These are phyloP conservation scores for Thalassophryne amazonica DNA, from an alignment of 2,797 vertebrate genomes.

Conservation along the genomic window DNA sequence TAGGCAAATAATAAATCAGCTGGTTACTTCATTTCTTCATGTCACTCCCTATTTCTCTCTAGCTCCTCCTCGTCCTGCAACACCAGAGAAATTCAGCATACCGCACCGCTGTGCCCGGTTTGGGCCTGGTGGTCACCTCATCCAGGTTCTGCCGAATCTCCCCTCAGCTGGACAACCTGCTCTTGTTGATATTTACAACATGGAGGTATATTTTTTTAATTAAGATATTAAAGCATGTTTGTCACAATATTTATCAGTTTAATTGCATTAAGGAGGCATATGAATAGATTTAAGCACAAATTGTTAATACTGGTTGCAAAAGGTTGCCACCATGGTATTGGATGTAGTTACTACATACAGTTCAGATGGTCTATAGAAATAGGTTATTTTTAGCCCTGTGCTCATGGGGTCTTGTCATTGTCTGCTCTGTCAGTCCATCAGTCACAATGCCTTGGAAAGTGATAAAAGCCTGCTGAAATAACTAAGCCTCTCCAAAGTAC, in stretches of 20 bases:
- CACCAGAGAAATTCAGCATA: slow-evolving; percentile 91
- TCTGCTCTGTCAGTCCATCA: no score
- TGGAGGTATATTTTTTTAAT: slow-evolving; percentile 82
- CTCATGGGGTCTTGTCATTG: no score
- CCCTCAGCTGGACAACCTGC: slow-evolving; percentile 97
- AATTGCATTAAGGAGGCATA: no score
- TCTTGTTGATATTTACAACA: slow-evolving; percentile 90
- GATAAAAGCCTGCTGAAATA: no score
- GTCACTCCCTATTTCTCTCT: background rate
- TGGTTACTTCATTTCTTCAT: background rate
- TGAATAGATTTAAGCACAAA: no score
- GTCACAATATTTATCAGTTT: background rate
- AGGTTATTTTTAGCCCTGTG: no score
- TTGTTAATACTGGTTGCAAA: no score
- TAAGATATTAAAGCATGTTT: background rate
- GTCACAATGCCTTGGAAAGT: no score
- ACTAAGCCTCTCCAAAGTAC: no score
- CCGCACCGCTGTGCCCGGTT: slow-evolving; percentile 93
- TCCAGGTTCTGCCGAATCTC: slow-evolving; percentile 90
- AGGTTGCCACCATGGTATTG: no score
- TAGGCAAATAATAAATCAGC: background rate
- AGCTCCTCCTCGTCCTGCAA: slow-evolving; percentile 88
- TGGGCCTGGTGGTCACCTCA: slow-evolving; percentile 90
- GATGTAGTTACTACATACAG: no score
- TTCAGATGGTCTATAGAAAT: no score